Percentiles rank a stretch among this genome's conserved stretches.
These are phyloP conservation scores for Acronicta alni DNA, from an alignment of 2,888 invertebrate genomes.

Conservation along the genomic window DNA sequence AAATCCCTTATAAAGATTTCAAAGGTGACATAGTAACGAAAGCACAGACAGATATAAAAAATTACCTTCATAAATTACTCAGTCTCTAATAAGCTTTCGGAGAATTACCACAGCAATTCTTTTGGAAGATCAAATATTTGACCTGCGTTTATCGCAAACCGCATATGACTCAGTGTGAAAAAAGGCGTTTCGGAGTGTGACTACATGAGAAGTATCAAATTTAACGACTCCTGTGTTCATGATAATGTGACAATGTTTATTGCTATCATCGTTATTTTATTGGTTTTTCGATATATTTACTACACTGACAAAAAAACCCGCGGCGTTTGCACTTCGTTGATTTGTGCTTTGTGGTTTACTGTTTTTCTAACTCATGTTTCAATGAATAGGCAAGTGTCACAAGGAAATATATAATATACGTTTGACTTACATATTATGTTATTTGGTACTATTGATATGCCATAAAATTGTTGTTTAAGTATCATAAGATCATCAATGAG, in stretches of 20 bases:
- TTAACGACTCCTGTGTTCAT: constrained; percentile 75
- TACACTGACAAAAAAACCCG: constrained; percentile 51
- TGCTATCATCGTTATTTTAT: constrained; percentile 66
- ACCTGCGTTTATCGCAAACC: constrained; percentile 48
- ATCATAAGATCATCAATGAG: constrained; percentile 9
- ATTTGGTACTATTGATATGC: constrained; percentile 18
- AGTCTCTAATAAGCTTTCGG: constrained; percentile 50
- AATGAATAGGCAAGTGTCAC: constrained; percentile 34
- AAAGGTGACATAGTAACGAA: constrained; percentile 48
- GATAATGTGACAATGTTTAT: constrained; percentile 69
- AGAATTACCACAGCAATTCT: constrained; percentile 48
- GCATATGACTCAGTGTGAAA: constrained; percentile 56
- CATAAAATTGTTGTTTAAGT: constrained; percentile 21
- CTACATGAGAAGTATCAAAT: constrained; percentile 69
- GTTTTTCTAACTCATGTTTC: constrained; percentile 27
- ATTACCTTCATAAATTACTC: constrained; percentile 43
- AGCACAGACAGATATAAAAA: constrained; percentile 39
- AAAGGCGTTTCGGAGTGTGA: constrained; percentile 46
- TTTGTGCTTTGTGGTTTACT: constrained; percentile 35
- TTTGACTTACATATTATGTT: constrained; percentile 32
- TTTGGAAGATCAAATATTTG: constrained; percentile 56
- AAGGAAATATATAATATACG: constrained; percentile 49
- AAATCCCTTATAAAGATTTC: constrained; percentile 42
- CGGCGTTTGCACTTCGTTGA: constrained; percentile 42
- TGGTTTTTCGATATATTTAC: constrained; percentile 61